Conservation (phyloP, 1,140 invertebrate species). For the Monochamus saltuarius region DNA sequence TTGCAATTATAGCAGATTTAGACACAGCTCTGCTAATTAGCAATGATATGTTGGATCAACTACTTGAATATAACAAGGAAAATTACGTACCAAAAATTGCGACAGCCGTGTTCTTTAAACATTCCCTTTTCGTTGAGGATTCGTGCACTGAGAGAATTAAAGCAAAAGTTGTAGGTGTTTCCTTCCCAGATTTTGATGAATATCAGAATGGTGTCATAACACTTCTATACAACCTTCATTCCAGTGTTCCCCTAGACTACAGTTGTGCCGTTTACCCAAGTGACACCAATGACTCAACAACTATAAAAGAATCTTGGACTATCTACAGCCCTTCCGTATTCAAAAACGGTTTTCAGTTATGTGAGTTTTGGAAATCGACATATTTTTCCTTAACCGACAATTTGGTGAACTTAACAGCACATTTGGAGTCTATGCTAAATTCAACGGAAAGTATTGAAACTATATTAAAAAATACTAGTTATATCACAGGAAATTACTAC, state of each 20-base stretch:
- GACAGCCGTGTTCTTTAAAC: not conserved
- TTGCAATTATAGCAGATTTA: not conserved
- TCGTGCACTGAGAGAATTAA: not conserved
- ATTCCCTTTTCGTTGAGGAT: not conserved
- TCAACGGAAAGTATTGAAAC: not conserved
- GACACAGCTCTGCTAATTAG: not conserved
- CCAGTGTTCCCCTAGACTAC: not conserved
- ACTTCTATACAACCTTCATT: not conserved
- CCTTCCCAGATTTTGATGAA: not conserved
- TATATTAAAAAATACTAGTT: not conserved
- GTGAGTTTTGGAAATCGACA: too few species aligned
- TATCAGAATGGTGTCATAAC: not conserved
- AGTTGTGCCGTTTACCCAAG: not conserved
- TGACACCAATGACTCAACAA: too few species aligned
- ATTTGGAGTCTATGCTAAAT: conserved; percentile 2
- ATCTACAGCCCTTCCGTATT: too few species aligned
- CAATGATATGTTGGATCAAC: not conserved
- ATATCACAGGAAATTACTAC: not conserved
- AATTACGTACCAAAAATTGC: not conserved
- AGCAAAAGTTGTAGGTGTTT: not conserved
- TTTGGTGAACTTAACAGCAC: not conserved
- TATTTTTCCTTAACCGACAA: too few species aligned
- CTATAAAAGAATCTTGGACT: too few species aligned
- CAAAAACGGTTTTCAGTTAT: too few species aligned
- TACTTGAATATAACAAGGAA: not conserved